phyloP scores from a whole-genome alignment of 2,113 vertebrate genomes.

The Damaliscus lunatus region DNA sequence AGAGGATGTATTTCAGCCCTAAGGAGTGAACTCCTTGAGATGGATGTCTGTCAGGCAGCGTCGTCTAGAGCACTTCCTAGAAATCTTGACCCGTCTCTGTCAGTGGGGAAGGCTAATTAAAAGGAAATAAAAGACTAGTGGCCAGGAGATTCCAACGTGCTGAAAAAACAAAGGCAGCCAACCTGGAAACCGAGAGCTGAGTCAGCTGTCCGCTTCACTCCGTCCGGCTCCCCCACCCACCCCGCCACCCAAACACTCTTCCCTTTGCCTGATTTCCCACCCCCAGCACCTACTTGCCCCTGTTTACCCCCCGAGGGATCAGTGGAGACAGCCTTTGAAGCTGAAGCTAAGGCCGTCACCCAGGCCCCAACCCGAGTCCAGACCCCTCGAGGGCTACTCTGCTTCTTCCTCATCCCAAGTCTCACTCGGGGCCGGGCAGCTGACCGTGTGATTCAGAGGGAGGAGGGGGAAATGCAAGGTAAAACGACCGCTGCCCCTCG shows the following conservation, averaged over 20 bases:
- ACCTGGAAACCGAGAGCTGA: background rate
- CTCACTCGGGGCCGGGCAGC: background rate
- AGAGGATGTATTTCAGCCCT: background rate
- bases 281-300: background rate
- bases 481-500: background rate
- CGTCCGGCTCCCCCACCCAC: background rate
- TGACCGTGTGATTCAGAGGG: background rate
- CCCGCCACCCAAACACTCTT: background rate
- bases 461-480: background rate
- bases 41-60: background rate
- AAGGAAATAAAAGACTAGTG: slow-evolving; percentile 32
- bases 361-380: background rate
- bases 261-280: background rate
- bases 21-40: background rate
- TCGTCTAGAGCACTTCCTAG: slow-evolving; percentile 41
- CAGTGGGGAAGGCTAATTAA: slow-evolving; percentile 38
- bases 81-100: background rate
- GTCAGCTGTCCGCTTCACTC: background rate
- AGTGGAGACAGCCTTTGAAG: background rate
- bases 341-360: background rate
- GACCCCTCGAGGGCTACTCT: background rate
- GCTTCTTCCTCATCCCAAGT: background rate
- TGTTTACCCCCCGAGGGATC: background rate
- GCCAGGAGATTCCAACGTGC: slow-evolving; percentile 25
- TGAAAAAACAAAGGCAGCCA: slow-evolving; percentile 18